A percentile compares a stretch with the other conserved stretches of the same genome.
phyloP scores from a whole-genome alignment of 1,140 invertebrate genomes.

The Drosophila kepulauana region DNA sequence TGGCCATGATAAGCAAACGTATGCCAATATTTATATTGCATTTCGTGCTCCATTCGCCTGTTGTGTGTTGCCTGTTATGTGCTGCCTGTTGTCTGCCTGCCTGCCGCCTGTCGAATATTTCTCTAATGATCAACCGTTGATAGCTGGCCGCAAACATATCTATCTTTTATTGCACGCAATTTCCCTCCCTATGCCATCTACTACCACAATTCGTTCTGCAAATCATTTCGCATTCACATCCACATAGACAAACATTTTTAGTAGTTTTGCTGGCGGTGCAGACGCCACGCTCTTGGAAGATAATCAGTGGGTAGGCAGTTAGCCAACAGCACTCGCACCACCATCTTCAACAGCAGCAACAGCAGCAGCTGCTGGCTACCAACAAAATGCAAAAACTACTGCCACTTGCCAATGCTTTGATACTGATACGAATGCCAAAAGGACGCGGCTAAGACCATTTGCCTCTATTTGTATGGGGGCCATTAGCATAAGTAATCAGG shows the following conservation, averaged over 20 bases:
- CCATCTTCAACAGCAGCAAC: conserved; percentile 6
- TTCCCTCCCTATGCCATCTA: conserved; percentile 60
- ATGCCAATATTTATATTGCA: conserved; percentile 71
- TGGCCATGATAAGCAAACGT: conserved; percentile 71
- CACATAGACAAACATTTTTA: conserved; percentile 63
- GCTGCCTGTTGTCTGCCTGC: not conserved
- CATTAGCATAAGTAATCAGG: conserved; percentile 65
- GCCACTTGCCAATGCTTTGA: too few species aligned
- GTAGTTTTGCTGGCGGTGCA: conserved; percentile 38
- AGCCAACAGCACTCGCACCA: conserved; percentile 28
- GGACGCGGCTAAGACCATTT: conserved; percentile 41
- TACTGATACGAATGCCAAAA: conserved; percentile 31
- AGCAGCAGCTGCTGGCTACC: conserved; percentile 52
- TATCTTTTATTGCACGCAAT: conserved; percentile 82
- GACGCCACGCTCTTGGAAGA: conserved; percentile 49
- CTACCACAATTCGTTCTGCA: conserved; percentile 68
- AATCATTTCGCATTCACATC: conserved; percentile 58
- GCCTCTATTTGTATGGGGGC: conserved; percentile 41
- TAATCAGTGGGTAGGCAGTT: conserved; percentile 64
- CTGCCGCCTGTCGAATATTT: conserved; percentile 42
- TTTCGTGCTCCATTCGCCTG: conserved; percentile 30
- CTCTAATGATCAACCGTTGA: conserved; percentile 71
- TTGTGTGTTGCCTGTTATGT: conserved; percentile 11
- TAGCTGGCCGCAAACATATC: conserved; percentile 72
- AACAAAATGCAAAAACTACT: conserved; percentile 35